Evolutionary conservation across 2,888 invertebrate genomes (phyloP).

Genomic region (Oscheius onirici): DNA sequence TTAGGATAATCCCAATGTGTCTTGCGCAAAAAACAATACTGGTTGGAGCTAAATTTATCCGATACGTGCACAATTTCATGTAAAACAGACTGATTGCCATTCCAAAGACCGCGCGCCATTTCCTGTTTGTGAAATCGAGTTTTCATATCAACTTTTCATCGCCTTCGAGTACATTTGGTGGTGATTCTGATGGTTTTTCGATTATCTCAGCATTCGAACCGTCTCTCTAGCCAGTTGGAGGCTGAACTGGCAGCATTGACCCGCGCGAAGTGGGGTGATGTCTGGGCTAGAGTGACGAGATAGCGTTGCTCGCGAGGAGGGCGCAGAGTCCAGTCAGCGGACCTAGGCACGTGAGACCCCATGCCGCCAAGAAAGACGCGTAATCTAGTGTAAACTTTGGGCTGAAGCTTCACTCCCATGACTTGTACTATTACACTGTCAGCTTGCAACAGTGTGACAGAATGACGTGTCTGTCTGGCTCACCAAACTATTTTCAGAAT

Average conservation of each 20-base stretch:
- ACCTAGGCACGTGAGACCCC: conserved; percentile 23
- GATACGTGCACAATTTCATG: too few species aligned
- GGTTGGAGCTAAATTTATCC: too few species aligned
- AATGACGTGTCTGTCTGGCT: too few species aligned
- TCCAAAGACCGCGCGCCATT: not conserved
- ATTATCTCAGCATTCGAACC: too few species aligned
- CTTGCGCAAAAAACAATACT: too few species aligned
- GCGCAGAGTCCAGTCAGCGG: conserved; percentile 7
- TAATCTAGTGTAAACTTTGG: conserved; percentile 28
- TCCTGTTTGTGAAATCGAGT: too few species aligned
- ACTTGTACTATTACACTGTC: conserved; percentile 26
- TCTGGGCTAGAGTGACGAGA: conserved; percentile 13
- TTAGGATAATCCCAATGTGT: too few species aligned
- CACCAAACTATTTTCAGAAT: conserved; percentile 9
- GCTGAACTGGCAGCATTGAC: conserved; percentile 29
- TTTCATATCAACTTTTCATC: too few species aligned
- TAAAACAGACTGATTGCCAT: too few species aligned
- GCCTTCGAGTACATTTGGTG: too few species aligned
- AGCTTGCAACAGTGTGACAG: not conserved
- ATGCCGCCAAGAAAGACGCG: conserved; percentile 27
- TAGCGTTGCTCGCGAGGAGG: not conserved
- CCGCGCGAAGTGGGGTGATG: conserved; percentile 30
- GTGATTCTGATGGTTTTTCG: too few species aligned
- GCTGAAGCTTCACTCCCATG: conserved; percentile 10
- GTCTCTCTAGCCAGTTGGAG: too few species aligned